phyloP scores from a whole-genome alignment of 2,888 invertebrate genomes.

The Reticulitermes lucifugus region DNA sequence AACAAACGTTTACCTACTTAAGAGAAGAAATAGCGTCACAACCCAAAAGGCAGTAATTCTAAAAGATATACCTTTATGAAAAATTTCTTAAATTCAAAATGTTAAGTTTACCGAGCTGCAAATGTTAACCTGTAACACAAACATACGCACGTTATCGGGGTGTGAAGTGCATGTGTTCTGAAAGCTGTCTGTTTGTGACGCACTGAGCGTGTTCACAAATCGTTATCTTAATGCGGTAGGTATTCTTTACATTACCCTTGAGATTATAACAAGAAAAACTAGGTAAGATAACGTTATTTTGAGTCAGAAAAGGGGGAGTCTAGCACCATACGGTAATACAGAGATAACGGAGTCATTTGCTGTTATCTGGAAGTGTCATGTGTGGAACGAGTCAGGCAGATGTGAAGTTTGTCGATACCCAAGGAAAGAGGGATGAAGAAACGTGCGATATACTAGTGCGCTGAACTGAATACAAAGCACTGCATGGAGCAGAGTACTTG shows the following conservation, averaged over 20 bases:
- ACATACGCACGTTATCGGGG: too few species aligned
- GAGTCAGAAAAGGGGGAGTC: neutral
- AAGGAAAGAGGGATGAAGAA: neutral
- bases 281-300: conserved; percentile 28
- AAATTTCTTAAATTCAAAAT: too few species aligned
- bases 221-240: neutral
- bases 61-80: too few species aligned
- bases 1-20: too few species aligned
- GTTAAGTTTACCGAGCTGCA: too few species aligned
- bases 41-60: too few species aligned
- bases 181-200: neutral
- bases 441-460: too few species aligned
- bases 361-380: neutral
- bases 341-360: conserved; percentile 13
- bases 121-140: too few species aligned
- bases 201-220: neutral
- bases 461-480: too few species aligned
- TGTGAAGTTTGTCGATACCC: neutral
- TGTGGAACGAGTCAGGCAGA: conserved; percentile 7
- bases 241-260: conserved; percentile 21
- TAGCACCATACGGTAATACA: conserved; percentile 20
- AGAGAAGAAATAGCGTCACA: too few species aligned
- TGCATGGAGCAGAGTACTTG: too few species aligned
- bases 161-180: too few species aligned
- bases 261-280: conserved; percentile 21